phyloP scores from a whole-genome alignment of 1,140 invertebrate species.

The Ips nitidus region DNA sequence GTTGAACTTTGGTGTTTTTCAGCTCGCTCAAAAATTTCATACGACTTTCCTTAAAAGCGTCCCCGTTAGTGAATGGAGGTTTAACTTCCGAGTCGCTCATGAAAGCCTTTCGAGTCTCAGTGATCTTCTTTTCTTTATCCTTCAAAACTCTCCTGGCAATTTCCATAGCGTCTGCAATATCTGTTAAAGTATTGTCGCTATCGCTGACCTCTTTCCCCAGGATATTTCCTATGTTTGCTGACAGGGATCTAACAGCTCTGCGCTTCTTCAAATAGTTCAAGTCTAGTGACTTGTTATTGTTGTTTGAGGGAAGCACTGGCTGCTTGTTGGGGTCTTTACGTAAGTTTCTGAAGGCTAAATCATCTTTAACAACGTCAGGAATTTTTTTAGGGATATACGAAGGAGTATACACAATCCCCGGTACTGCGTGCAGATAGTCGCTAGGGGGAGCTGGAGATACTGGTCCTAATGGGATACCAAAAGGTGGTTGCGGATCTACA shows the following conservation, averaged over 20 bases:
- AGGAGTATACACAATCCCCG: slow-evolving; percentile 61
- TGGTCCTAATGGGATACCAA: slow-evolving; percentile 84
- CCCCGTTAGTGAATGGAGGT: slow-evolving; percentile 11
- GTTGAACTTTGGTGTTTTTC: slow-evolving; percentile 40
- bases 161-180: slow-evolving; percentile 52
- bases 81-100: slow-evolving; percentile 48
- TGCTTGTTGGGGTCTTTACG: slow-evolving; percentile 71
- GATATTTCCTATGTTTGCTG: slow-evolving; percentile 76
- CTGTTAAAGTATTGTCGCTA: slow-evolving; percentile 42
- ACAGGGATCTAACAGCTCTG: slow-evolving; percentile 74
- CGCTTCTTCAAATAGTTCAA: slow-evolving; percentile 63
- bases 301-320: slow-evolving; percentile 50
- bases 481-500: slow-evolving; percentile 80
- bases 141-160: slow-evolving; percentile 48
- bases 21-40: slow-evolving; percentile 45
- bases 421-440: slow-evolving; percentile 80
- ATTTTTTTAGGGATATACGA: slow-evolving; percentile 65
- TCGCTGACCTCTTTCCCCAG: slow-evolving; percentile 63
- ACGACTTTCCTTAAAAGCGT: slow-evolving; percentile 37
- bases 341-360: slow-evolving; percentile 80
- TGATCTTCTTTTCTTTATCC: slow-evolving; percentile 49
- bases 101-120: slow-evolving; percentile 45
- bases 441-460: slow-evolving; percentile 72
- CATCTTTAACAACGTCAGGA: slow-evolving; percentile 83
- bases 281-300: slow-evolving; percentile 34